These are phyloP conservation scores for Rhopalosiphum maidis DNA, from an alignment of 1,140 invertebrate species.

Conservation along the genomic window DNA sequence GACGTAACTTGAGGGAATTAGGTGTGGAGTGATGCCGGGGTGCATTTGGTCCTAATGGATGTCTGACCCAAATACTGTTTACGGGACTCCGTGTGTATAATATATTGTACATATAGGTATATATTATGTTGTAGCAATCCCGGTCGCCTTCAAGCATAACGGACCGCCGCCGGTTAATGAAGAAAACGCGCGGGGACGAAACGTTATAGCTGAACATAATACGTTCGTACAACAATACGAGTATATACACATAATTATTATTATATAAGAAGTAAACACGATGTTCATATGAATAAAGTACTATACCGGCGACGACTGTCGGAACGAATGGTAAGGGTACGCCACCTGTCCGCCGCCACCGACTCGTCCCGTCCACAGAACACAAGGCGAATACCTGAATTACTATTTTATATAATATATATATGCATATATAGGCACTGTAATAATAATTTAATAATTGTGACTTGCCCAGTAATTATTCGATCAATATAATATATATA, in stretches of 20 bases:
- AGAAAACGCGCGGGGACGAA: constrained; percentile 19
- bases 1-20: constrained; percentile 43
- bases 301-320: not conserved
- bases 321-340: constrained; percentile 54
- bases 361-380: not conserved
- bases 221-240: not conserved
- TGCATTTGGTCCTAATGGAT: not conserved
- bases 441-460: constrained; percentile 50
- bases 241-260: not conserved
- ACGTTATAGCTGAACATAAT: constrained; percentile 5
- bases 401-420: constrained; percentile 7
- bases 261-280: not conserved
- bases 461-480: constrained; percentile 48
- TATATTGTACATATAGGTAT: not conserved
- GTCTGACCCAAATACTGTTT: constrained; percentile 41
- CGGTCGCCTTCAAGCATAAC: constrained; percentile 17
- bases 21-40: not conserved
- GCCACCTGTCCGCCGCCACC: constrained; percentile 36
- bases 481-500: constrained; percentile 42
- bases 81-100: not conserved
- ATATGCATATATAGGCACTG: not conserved
- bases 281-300: not conserved
- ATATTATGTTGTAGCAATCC: not conserved
- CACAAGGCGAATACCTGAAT: not conserved
- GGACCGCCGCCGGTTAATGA: not conserved